A percentile compares a stretch with the other conserved stretches of the same genome.
Conservation (phyloP, 1,140 invertebrate species). For the Holotrichia oblita region DNA sequence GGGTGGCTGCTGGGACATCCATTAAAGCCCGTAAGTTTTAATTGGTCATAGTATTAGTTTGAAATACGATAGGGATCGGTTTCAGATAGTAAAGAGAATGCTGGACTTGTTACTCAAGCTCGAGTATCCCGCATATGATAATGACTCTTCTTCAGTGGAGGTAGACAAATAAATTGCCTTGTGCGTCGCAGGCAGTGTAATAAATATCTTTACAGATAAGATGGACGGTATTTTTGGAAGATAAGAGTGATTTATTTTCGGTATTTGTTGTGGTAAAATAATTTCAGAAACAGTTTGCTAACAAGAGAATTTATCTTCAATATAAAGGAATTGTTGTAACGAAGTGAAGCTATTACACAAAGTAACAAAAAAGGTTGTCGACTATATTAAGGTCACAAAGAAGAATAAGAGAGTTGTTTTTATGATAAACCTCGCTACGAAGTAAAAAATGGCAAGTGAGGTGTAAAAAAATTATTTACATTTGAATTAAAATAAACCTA, state of each 20-base stretch:
- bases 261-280: background rate
- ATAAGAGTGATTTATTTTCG: background rate
- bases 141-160: background rate
- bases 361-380: too few relatives aligned
- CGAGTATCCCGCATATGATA: too few relatives aligned
- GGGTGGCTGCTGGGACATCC: background rate
- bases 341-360: too few relatives aligned
- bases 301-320: too few relatives aligned
- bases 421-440: too few relatives aligned
- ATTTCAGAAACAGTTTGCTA: too few relatives aligned
- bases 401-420: too few relatives aligned
- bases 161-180: background rate
- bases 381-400: too few relatives aligned
- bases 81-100: background rate
- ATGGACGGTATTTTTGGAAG: background rate
- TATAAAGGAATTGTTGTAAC: too few relatives aligned
- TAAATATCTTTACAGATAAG: background rate
- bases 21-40: constrained; percentile 8
- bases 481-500: too few relatives aligned
- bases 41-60: background rate
- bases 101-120: background rate
- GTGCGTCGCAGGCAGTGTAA: background rate
- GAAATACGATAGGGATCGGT: constrained; percentile 11
- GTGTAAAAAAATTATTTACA: too few relatives aligned
- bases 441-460: too few relatives aligned